A percentile compares a stretch with the other conserved stretches of the same genome.
Conservation (phyloP, 1,140 invertebrate genomes). For the Lineus longissimus region DNA sequence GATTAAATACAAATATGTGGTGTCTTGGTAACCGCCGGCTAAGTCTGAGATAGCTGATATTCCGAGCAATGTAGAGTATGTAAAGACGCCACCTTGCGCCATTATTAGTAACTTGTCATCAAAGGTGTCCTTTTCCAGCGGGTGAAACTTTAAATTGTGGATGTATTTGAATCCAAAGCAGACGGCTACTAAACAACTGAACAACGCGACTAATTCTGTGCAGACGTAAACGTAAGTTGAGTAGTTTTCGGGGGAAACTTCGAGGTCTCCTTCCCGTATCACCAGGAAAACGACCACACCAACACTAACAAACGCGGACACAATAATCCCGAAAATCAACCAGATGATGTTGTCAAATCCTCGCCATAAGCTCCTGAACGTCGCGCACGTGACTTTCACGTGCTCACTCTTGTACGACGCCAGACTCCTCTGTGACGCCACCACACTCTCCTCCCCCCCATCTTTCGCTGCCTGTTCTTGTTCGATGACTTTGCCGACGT, state of each 20-base stretch:
- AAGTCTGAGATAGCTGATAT: conserved; percentile 36
- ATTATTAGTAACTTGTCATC: conserved; percentile 91
- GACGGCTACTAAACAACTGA: no score
- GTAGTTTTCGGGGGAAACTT: no score
- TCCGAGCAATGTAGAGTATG: conserved; percentile 81
- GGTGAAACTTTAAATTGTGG: conserved; percentile 73
- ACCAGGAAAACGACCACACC: no score
- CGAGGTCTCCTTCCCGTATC: no score
- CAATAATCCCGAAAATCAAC: conserved; percentile 89
- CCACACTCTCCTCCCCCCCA: conserved; percentile 14
- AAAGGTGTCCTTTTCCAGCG: conserved; percentile 69
- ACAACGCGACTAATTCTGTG: no score
- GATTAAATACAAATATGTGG: conserved; percentile 63
- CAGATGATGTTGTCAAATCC: conserved; percentile 68
- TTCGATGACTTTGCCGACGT: conserved; percentile 39
- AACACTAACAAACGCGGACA: conserved; percentile 88
- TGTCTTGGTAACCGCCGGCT: conserved; percentile 68
- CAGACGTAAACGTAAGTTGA: no score
- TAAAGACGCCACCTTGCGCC: conserved; percentile 88
- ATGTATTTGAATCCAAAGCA: conserved; percentile 40
- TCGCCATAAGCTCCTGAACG: conserved; percentile 84
- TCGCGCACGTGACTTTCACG: conserved; percentile 87
- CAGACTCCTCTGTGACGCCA: conserved; percentile 4
- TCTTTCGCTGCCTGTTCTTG: no score
- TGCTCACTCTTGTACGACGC: conserved; percentile 67